Evolutionary conservation across 2,888 invertebrate genomes (phyloP).

Genomic region (Dasysyrphus tricinctus): DNA sequence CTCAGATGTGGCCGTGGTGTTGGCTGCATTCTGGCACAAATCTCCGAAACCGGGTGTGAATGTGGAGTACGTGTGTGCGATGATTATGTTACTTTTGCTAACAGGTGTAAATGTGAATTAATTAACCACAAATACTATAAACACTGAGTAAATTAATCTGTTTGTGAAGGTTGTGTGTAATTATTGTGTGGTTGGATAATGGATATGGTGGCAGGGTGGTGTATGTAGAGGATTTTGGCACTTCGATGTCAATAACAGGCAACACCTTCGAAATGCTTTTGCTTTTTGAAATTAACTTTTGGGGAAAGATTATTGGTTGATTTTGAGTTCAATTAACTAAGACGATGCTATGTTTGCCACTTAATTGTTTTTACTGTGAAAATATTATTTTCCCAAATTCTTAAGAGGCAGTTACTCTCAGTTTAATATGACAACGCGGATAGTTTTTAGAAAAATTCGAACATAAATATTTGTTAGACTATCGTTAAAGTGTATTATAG

Average conservation of each 20-base stretch:
- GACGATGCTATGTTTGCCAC: too few species aligned
- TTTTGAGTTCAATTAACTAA: background rate
- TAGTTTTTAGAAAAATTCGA: too few species aligned
- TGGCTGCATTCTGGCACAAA: constrained; percentile 57
- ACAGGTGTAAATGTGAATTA: constrained; percentile 83
- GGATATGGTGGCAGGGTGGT: constrained; percentile 25
- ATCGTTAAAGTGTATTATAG: too few species aligned
- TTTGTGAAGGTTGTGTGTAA: constrained; percentile 69
- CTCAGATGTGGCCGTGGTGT: constrained; percentile 41
- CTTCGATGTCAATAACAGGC: constrained; percentile 63
- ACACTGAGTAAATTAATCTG: constrained; percentile 77
- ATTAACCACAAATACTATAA: constrained; percentile 83
- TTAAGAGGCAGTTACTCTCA: too few species aligned
- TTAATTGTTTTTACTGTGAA: too few species aligned
- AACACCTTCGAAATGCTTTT: constrained; percentile 20
- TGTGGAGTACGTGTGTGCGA: constrained; percentile 42
- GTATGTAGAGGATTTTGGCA: constrained; percentile 20
- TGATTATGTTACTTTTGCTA: constrained; percentile 75
- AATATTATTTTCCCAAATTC: too few species aligned
- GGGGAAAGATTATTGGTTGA: constrained; percentile 5
- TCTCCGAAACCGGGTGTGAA: constrained; percentile 38
- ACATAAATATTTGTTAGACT: too few species aligned
- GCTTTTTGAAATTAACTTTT: constrained; percentile 11
- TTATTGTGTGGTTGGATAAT: constrained; percentile 64
- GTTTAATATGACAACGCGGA: too few species aligned